Base-by-base conservation (phyloP, 2,888 invertebrate genomes). In the Sisyra terminalis region DNA sequence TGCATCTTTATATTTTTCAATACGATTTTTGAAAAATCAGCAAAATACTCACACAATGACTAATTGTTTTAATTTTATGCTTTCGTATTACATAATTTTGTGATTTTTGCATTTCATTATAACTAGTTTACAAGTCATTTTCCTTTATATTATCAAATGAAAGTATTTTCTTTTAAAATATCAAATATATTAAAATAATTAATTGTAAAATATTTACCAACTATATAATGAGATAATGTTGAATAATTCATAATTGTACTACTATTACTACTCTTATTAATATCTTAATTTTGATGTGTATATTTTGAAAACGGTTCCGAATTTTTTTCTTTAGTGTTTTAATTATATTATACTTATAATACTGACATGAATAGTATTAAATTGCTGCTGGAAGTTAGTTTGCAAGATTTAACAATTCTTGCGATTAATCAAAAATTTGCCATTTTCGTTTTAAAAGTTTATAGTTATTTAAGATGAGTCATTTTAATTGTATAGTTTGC, bases 251-350 rank as follows among this genome's bases (percentile, higher is more conserved):
- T 24, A 39, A 39, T 18, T 39, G 24, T 17, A 39, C 13, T 39
- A 39, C 2, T 18, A 39, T 17, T 18, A 39, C 9, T 39, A 13
- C 14, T n/a, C n/a, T n/a, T n/a, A n/a, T n/a, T 31, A 31, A 31
- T 31, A 37, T 39, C 8, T 17, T 18, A 18, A 39, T 39, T 39
- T 39, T 39, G 39, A 39, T 39, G 39, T 39, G 39, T 39, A 39
- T 39, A 39, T 39, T 17, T 39, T 39, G 24, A 18, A 39, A 18
- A 18, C 15, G 24, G n/a, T 39, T 24, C 24, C 24, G 35, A 35
- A 35, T 35, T 35, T 35, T 11, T 35, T 35, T 35, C 4, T 9
- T 35, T 35, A 15, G 14, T 35, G 14, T 35, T 35, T 35, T 35
- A 35, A 11, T 15, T 35, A 13, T n/a, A 35, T n/a, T 15, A 35